Evolutionary conservation across 2,888 invertebrate species (phyloP).

Genomic region (Neoaliturus tenellus): DNA sequence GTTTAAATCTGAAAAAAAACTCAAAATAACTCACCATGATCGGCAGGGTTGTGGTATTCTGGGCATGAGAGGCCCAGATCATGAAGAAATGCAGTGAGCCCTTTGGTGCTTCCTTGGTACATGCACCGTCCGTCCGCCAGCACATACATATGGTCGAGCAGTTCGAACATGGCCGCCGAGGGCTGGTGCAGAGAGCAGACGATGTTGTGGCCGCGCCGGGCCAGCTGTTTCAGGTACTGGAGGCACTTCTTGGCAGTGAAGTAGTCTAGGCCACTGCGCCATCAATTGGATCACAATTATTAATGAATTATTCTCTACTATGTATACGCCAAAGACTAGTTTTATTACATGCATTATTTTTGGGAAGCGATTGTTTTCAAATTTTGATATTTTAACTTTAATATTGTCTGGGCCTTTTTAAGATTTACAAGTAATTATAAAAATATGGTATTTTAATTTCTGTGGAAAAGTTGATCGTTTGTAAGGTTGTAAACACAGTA

Average conservation of each 20-base stretch:
- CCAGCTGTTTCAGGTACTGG: constrained; percentile 86
- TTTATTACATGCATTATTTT: too few relatives aligned
- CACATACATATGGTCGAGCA: constrained; percentile 93
- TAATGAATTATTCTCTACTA: too few relatives aligned
- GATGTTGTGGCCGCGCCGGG: constrained; percentile 89
- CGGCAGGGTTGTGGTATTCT: constrained; percentile 93
- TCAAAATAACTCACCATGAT: constrained; percentile 84
- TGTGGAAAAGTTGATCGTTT: too few relatives aligned
- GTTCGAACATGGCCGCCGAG: constrained; percentile 88
- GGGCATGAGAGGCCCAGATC: constrained; percentile 83
- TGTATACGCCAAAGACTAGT: too few relatives aligned
- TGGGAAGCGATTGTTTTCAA: too few relatives aligned
- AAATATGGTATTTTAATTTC: too few relatives aligned
- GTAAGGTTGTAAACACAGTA: too few relatives aligned
- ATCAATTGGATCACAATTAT: too few relatives aligned
- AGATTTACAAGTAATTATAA: too few relatives aligned
- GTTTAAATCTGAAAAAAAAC: too few relatives aligned
- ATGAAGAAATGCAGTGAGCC: constrained; percentile 85
- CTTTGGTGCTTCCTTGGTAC: constrained; percentile 86
- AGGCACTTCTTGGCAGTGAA: constrained; percentile 90
- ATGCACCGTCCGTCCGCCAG: constrained; percentile 87
- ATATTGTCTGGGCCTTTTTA: too few relatives aligned
- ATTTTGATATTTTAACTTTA: too few relatives aligned
- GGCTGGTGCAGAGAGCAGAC: constrained; percentile 96
- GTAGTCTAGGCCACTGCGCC: constrained; percentile 84